phyloP scores from a whole-genome alignment of 2,797 vertebrate species.

The Sebastes nivosus region DNA sequence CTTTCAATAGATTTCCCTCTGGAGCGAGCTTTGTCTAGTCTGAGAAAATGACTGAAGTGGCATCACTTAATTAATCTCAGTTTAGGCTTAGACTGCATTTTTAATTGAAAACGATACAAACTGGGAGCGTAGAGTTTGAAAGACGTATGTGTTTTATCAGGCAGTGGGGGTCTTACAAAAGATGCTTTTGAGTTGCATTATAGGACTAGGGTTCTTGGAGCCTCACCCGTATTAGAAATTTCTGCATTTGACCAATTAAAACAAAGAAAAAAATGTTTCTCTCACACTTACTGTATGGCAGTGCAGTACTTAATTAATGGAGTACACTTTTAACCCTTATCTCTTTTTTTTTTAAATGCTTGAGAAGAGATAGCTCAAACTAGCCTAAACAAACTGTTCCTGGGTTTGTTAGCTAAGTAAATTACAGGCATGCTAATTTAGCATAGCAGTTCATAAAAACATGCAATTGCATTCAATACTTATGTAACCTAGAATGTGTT shows the following conservation, averaged over 20 bases:
- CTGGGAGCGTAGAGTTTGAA: not conserved
- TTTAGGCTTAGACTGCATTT: not conserved
- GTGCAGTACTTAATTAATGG: not conserved
- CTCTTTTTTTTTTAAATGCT: not conserved
- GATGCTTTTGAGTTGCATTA: not conserved
- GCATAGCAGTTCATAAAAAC: not conserved
- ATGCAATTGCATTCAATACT: not conserved
- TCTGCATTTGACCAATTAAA: not conserved
- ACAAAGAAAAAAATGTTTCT: not conserved
- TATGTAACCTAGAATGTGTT: not conserved
- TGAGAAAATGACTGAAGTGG: not conserved
- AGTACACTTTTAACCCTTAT: not conserved
- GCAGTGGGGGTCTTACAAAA: not conserved
- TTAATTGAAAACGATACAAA: not conserved
- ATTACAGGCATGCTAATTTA: not conserved
- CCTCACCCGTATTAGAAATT: not conserved
- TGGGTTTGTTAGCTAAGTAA: not conserved
- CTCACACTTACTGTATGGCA: not conserved
- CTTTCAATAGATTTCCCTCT: not conserved
- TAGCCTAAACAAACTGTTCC: not conserved
- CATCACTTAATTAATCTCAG: not conserved
- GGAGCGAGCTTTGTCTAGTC: not conserved
- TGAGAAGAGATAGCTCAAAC: not conserved
- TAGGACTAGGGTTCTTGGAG: not conserved
- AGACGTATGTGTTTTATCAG: not conserved